Evolutionary conservation across 2,888 invertebrate genomes (phyloP).

Genomic region (Tromatobia lineatoria): DNA sequence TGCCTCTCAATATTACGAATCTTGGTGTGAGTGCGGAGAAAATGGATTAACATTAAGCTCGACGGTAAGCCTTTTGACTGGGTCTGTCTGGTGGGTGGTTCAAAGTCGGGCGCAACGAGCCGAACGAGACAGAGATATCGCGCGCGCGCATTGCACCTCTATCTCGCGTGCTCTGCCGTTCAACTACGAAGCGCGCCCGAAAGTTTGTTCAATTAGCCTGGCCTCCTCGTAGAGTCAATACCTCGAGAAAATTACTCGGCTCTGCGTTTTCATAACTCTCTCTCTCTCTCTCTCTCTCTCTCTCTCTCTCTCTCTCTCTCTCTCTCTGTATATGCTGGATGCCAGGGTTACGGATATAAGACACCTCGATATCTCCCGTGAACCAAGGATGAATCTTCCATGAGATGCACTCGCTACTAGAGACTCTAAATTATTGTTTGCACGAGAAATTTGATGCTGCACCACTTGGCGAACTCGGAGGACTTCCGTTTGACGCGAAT

Average conservation of each 20-base stretch:
- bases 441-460: conserved; percentile 44
- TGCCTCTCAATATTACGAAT: conserved; percentile 60
- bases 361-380: conserved; percentile 35
- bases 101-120: conserved; percentile 16
- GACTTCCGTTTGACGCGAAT: neutral
- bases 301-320: conserved; percentile 4
- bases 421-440: conserved; percentile 49
- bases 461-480: conserved; percentile 1
- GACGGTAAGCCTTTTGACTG: conserved; percentile 66
- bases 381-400: conserved; percentile 34
- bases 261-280: conserved; percentile 73
- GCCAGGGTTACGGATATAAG: conserved; percentile 54
- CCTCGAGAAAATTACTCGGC: conserved; percentile 78
- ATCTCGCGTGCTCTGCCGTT: conserved; percentile 47
- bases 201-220: conserved; percentile 81
- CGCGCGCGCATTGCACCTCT: conserved; percentile 25
- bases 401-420: conserved; percentile 15
- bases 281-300: neutral
- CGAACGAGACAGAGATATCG: conserved; percentile 37
- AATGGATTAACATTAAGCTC: conserved; percentile 79
- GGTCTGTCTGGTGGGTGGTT: conserved; percentile 33
- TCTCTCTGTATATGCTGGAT: conserved; percentile 49
- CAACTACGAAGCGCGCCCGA: conserved; percentile 66
- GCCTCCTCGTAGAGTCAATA: conserved; percentile 79
- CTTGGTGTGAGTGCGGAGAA: conserved; percentile 68